Conservation (phyloP, 2,888 invertebrate genomes). For the Phengaris alcon region DNA sequence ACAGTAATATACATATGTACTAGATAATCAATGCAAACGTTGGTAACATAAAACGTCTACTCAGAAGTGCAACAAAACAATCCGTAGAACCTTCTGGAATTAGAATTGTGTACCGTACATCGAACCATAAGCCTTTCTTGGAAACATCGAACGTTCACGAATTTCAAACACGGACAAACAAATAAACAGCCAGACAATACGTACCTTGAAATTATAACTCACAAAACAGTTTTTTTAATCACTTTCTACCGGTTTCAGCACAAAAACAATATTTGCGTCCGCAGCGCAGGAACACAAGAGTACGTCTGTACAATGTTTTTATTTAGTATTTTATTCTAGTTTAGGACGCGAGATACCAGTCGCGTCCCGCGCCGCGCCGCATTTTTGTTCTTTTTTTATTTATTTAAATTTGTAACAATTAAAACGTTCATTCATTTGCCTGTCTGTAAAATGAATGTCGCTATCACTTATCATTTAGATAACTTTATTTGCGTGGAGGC, state of each 20-base stretch:
- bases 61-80: conserved; percentile 21
- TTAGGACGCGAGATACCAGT: conserved; percentile 57
- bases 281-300: conserved; percentile 38
- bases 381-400: conserved; percentile 50
- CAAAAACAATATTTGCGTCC: conserved; percentile 33
- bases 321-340: conserved; percentile 26
- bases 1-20: neutral
- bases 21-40: neutral
- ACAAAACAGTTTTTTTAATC: neutral
- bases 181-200: neutral
- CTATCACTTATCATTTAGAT: conserved; percentile 46
- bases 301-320: conserved; percentile 35
- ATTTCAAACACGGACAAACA: conserved; percentile 10
- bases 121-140: conserved; percentile 13
- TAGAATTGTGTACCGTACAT: conserved; percentile 9
- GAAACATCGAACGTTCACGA: neutral
- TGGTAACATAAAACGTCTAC: neutral
- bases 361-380: conserved; percentile 67
- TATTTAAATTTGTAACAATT: conserved; percentile 31
- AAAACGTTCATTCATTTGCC: conserved; percentile 51
- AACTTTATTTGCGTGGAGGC: conserved; percentile 38
- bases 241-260: neutral
- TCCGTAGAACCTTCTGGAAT: conserved; percentile 29
- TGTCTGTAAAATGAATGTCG: conserved; percentile 52
- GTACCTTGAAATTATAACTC: conserved; percentile 31